Evolutionary conservation across 2,888 invertebrate species (phyloP), one percentile per base, ranked within the genome.

Genomic region (Amiota communis): DNA sequence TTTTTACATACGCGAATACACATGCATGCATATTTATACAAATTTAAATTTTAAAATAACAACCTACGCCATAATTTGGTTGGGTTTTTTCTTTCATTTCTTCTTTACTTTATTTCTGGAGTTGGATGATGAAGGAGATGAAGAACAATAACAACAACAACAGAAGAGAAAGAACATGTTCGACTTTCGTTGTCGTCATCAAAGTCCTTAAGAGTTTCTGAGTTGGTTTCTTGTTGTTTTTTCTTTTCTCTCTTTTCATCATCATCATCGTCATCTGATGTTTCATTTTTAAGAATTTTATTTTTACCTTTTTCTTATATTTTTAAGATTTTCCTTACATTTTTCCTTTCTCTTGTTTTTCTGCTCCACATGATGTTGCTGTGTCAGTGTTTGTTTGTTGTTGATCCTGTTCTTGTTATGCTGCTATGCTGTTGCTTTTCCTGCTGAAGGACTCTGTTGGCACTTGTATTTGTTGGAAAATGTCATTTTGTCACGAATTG

Each of bases 21-120:
- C 15, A n/a, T 69, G 51, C 53, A 59, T 75, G 76, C 79, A 79
- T 81, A 83, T 85, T 85, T 83, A 83, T 80, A 82, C 81, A 78
- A 85, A 85, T 83, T 84, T 85, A 85, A 85, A 83, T 83, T 83
- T 83, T 83, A 83, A 85, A 83, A 85, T 78, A 85, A 85, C 85
- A 83, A 79, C 76, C 81, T 75, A 75, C 72, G 75, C 72, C 68
- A 69, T 77, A 53, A 71, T 72, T 51, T 71, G 49, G 70, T 71
- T 71, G 63, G 72, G 72, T 2, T 72, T 13, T 59, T 69, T 49
- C 20, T 15, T 49, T n/a, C 53, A 53, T n/a, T 53, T 36, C 36
- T 36, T 36, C 36, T 23, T 23, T 23, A 23, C 3, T 23, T 3
- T 23, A 23, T 3, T 23, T 23, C 23, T 23, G 23, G 3, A 23